Evolutionary conservation across 2,888 invertebrate species (phyloP).

Genomic region (Drosophila affinis): DNA sequence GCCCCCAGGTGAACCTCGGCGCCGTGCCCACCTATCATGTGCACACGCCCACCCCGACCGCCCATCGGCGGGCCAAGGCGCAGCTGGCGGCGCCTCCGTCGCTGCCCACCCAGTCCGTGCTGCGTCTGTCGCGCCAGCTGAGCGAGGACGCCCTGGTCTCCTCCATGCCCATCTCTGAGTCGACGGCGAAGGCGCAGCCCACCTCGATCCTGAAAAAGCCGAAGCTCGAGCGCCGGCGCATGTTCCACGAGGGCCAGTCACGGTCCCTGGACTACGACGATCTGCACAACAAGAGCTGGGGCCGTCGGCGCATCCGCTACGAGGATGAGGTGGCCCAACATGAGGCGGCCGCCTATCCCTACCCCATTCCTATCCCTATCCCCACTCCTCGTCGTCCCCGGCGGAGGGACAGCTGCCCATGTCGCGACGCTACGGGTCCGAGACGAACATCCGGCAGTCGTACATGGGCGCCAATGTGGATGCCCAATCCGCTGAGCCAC

Average conservation of each 20-base stretch:
- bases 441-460: conserved; percentile 83
- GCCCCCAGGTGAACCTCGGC: conserved; percentile 77
- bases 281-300: conserved; percentile 82
- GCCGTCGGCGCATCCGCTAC: conserved; percentile 82
- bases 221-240: conserved; percentile 79
- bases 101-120: conserved; percentile 79
- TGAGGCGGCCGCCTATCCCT: conserved; percentile 40
- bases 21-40: conserved; percentile 82
- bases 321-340: conserved; percentile 78
- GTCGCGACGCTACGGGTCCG: conserved; percentile 81
- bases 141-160: conserved; percentile 82
- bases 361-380: conserved; percentile 31
- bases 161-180: conserved; percentile 81
- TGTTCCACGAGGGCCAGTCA: conserved; percentile 81
- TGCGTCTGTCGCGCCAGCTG: conserved; percentile 78
- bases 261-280: conserved; percentile 83
- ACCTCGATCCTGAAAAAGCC: conserved; percentile 82
- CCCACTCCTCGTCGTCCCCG: conserved; percentile 29
- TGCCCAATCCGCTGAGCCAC: conserved; percentile 82
- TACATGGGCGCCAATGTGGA: conserved; percentile 82
- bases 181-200: conserved; percentile 74
- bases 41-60: conserved; percentile 81
- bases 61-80: conserved; percentile 77
- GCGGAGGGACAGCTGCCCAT: conserved; percentile 35
- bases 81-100: conserved; percentile 75